Conservation (phyloP, 2,797 vertebrate genomes). For the Neoniphon sammara region DNA sequence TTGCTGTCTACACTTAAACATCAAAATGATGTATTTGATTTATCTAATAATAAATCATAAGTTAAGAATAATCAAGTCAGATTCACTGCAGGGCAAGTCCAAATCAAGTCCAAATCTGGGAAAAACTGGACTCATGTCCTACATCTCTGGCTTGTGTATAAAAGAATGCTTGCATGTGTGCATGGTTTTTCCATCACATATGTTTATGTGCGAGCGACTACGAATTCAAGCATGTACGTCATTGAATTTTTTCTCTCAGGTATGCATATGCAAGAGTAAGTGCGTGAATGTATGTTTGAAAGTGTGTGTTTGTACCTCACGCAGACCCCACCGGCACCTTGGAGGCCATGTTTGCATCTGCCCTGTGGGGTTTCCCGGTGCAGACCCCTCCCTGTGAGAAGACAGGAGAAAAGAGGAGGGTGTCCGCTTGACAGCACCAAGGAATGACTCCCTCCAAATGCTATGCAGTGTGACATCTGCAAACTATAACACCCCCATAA, state of each 20-base stretch:
- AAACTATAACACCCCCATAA: slow-evolving; percentile 80
- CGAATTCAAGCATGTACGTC: not conserved
- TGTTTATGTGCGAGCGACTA: not conserved
- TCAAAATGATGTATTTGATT: too few species aligned
- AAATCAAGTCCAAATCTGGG: too few species aligned
- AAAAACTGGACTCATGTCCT: too few species aligned
- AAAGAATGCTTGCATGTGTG: not conserved
- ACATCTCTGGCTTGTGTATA: too few species aligned
- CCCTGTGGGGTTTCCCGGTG: slow-evolving; percentile 59
- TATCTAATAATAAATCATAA: too few species aligned
- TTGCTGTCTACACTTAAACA: too few species aligned
- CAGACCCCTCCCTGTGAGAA: slow-evolving; percentile 64
- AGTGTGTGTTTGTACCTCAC: slow-evolving; percentile 29
- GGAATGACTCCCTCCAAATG: slow-evolving; percentile 75
- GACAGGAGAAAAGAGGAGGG: slow-evolving; percentile 71
- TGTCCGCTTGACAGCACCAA: slow-evolving; percentile 73
- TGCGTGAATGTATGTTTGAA: not conserved
- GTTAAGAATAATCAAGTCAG: too few species aligned
- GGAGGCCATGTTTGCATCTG: slow-evolving; percentile 29
- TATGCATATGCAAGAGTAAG: not conserved
- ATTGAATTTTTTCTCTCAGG: slow-evolving; percentile 17
- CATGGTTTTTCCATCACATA: not conserved
- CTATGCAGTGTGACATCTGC: slow-evolving; percentile 85
- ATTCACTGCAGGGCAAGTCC: too few species aligned
- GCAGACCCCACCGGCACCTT: slow-evolving; percentile 13